These are phyloP conservation scores for Toxotes jaculatrix DNA, from an alignment of 2,113 vertebrate genomes.

Conservation along the genomic window DNA sequence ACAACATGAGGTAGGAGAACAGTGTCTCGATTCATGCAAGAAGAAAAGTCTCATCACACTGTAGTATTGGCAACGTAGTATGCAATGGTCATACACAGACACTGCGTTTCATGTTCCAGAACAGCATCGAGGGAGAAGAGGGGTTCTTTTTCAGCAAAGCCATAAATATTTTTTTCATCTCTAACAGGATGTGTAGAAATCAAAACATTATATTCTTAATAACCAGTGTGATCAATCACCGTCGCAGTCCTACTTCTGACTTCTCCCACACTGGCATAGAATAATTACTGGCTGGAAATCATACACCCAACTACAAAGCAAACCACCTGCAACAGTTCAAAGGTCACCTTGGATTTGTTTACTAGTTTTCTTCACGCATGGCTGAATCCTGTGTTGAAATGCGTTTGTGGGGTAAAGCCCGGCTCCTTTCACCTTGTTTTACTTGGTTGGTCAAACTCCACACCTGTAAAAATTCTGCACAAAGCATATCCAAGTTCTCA, in stretches of 20 bases:
- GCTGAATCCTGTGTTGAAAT: conserved; percentile 50
- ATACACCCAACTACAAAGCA: conserved; percentile 50
- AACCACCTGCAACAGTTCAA: conserved; percentile 31
- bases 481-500: conserved; percentile 70
- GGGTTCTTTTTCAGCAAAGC: conserved; percentile 61
- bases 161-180: conserved; percentile 55
- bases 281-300: conserved; percentile 49
- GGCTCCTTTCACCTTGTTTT: conserved; percentile 29
- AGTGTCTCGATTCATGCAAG: conserved; percentile 87
- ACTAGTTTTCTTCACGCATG: conserved; percentile 10
- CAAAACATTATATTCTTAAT: conserved; percentile 51
- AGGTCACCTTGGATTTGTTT: conserved; percentile 43
- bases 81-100: conserved; percentile 81
- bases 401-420: conserved; percentile 14
- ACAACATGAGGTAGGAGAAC: conserved; percentile 90
- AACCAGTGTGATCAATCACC: conserved; percentile 39
- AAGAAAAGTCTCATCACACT: conserved; percentile 85
- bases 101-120: conserved; percentile 78
- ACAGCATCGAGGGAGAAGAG: conserved; percentile 66
- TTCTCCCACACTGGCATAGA: conserved; percentile 25
- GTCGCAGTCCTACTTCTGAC: conserved; percentile 31
- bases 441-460: conserved; percentile 61
- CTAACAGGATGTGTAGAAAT: conserved; percentile 53
- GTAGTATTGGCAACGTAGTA: conserved; percentile 86
- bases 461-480: conserved; percentile 75